phyloP scores from a whole-genome alignment of 2,113 vertebrate genomes.

The Microtus richardsoni region DNA sequence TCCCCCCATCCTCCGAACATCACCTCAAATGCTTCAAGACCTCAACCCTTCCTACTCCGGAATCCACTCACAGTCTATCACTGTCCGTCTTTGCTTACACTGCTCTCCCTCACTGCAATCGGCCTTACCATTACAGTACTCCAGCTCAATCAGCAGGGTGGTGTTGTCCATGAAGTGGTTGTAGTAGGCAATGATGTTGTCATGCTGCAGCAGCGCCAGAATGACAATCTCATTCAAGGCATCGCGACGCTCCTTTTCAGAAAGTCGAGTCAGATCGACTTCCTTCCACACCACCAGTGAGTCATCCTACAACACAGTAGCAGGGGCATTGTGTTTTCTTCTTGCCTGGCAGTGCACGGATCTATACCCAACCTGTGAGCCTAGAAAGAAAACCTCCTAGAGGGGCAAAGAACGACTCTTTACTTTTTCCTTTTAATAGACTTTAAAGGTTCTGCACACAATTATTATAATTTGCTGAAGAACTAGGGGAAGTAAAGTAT shows the following conservation, averaged over 20 bases:
- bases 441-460: slow-evolving; percentile 61
- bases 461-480: neutral
- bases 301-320: slow-evolving; percentile 92
- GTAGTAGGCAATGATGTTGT: slow-evolving; percentile 99
- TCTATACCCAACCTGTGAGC: slow-evolving; percentile 7
- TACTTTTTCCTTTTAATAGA: slow-evolving; percentile 46
- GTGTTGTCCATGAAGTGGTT: slow-evolving; percentile 99
- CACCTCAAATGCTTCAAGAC: slow-evolving; percentile 12
- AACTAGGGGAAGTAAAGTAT: neutral
- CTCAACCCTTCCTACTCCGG: slow-evolving; percentile 10
- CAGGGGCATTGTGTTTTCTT: slow-evolving; percentile 54
- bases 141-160: slow-evolving; percentile 96
- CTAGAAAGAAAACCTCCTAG: slow-evolving; percentile 68
- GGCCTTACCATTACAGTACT: slow-evolving; percentile 97
- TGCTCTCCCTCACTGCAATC: neutral
- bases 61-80: slow-evolving; percentile 44
- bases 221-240: slow-evolving; percentile 98
- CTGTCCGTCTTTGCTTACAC: neutral
- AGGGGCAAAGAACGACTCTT: slow-evolving; percentile 54
- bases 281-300: slow-evolving; percentile 99
- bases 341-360: neutral
- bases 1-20: neutral
- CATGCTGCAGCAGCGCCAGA: slow-evolving; percentile 96
- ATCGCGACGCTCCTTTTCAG: slow-evolving; percentile 96
- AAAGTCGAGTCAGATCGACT: slow-evolving; percentile 95